Evolutionary conservation across 2,797 vertebrate genomes (phyloP), one percentile per base, ranked within the genome.

Genomic region (Chromis chromis): DNA sequence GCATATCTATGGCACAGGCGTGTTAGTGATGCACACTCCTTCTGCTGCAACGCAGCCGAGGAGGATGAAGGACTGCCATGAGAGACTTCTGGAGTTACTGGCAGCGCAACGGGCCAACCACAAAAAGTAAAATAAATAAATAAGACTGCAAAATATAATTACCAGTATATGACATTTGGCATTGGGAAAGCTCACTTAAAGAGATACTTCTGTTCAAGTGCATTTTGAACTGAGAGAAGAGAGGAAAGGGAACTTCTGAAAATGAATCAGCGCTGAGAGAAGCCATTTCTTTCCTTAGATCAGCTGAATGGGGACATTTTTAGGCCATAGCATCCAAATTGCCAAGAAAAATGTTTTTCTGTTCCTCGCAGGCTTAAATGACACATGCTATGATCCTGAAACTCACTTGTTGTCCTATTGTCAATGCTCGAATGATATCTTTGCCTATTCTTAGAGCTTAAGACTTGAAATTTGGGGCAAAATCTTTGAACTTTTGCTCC

Each of bases 1-100:
- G 90, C 89, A 83, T 85, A 87, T 83, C 86, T 72, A 52, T 83
- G 85, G 85, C 91, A 87, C 89, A 78, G 78, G 67, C 82, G 86
- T 84, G 89, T 89, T 88, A 90, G 85, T 50, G 71, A 80, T 76
- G 88, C 82, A 56, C 82, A 54, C 76, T 80, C 89, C 88, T 90
- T 88, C 89, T 88, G 84, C 84, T 74, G 81, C 85, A 65, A 48
- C 72, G 57, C 73, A 56, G 84, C 72, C 9, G 79, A 81, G 60
- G 40, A 85, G 82, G 52, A 74, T 82, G 87, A 85, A 78, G 86
- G 78, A 79, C 69, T 40, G 89, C 76, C 82, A 64, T 60, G 65
- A 79, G 88, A 88, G 87, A 83, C 76, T 81, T 39, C 62, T 31
- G 64, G 52, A 82, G 79, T 72, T 82, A 31, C 78, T 50, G 81